Percentiles rank a stretch among this genome's conserved stretches.
phyloP scores from a whole-genome alignment of 1,140 invertebrate genomes.

The Plectrocnemia conspersa region DNA sequence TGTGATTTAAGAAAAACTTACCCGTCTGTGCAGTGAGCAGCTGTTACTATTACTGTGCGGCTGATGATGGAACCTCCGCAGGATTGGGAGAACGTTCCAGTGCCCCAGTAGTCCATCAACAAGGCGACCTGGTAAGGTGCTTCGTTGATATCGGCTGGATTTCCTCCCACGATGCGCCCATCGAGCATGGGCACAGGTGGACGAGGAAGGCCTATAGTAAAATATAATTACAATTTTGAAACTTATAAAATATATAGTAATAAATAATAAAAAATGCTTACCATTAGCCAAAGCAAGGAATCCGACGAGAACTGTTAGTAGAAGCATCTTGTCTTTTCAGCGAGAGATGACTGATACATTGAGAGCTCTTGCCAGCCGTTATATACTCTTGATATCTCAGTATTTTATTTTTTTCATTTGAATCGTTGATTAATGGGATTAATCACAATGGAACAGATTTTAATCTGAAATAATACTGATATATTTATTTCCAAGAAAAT shows the following conservation, averaged over 20 bases:
- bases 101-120: conserved; percentile 33
- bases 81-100: conserved; percentile 36
- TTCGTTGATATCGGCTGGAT: conserved; percentile 44
- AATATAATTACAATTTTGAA: conserved; percentile 12
- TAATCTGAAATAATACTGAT: no score
- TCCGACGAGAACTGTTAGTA: conserved; percentile 10
- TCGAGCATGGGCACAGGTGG: conserved; percentile 32
- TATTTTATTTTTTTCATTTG: no score
- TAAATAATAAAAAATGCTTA: background rate
- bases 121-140: conserved; percentile 52
- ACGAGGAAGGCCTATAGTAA: conserved; percentile 6
- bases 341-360: no score
- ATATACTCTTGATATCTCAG: no score
- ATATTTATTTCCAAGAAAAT: no score
- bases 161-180: conserved; percentile 52
- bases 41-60: conserved; percentile 48
- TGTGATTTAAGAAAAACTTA: conserved; percentile 2
- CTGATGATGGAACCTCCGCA: conserved; percentile 56
- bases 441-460: no score
- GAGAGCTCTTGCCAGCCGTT: no score
- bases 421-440: no score
- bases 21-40: conserved; percentile 54
- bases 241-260: background rate
- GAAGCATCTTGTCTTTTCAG: conserved; percentile 24
- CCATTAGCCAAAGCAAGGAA: conserved; percentile 17